Evolutionary conservation across 2,888 invertebrate species (phyloP).

Genomic region (Drosophila niveifrons): DNA sequence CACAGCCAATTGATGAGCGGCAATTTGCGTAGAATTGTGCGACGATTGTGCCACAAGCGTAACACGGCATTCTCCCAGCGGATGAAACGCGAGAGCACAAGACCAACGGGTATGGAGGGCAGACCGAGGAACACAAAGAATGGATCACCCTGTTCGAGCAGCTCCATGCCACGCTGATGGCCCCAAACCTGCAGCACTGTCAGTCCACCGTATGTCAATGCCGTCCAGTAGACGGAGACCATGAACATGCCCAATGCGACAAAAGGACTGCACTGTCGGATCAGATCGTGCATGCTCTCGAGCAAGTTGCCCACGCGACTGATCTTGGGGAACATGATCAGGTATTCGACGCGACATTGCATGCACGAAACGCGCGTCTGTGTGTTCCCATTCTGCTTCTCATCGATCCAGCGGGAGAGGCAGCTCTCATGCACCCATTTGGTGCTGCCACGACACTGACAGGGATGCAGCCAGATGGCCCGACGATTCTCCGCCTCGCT

Average conservation of each 20-base stretch:
- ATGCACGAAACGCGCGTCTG: constrained; percentile 93
- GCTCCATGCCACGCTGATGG: constrained; percentile 94
- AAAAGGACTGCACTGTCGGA: constrained; percentile 96
- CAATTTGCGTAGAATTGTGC: constrained; percentile 86
- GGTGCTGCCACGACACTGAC: constrained; percentile 96
- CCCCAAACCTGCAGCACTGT: constrained; percentile 97
- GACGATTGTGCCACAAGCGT: constrained; percentile 89
- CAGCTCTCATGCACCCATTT: constrained; percentile 99
- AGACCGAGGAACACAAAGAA: constrained; percentile 94
- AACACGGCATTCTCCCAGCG: constrained; percentile 98
- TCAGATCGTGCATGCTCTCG: constrained; percentile 93
- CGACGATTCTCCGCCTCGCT: constrained; percentile 95
- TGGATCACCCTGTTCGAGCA: constrained; percentile 97
- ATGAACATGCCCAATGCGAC: constrained; percentile 96
- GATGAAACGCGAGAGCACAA: constrained; percentile 97
- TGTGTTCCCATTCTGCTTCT: constrained; percentile 96
- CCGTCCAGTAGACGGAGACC: constrained; percentile 98
- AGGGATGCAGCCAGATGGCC: constrained; percentile 97
- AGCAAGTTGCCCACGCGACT: constrained; percentile 93
- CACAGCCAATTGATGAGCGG: constrained; percentile 87
- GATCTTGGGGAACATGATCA: constrained; percentile 96
- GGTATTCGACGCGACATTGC: constrained; percentile 97
- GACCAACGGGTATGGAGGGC: constrained; percentile 96
- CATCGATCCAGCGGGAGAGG: constrained; percentile 98
- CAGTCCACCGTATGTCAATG: constrained; percentile 97